Percentiles rank a stretch among this genome's conserved stretches.
Conservation (phyloP, 2,888 invertebrate genomes). For the Torymus aiolomorphi region DNA sequence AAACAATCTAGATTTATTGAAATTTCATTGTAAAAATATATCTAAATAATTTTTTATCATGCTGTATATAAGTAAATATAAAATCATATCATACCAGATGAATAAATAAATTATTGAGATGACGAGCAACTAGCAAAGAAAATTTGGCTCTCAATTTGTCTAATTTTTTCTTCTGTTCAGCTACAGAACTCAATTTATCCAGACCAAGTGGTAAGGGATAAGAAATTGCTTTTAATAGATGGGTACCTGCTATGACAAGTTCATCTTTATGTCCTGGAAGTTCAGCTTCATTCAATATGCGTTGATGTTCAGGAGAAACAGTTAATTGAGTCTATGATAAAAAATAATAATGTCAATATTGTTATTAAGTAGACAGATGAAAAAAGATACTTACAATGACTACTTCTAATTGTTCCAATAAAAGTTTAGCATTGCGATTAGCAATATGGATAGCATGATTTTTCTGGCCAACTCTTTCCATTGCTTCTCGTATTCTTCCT, state of each 20-base stretch:
- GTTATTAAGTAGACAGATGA: background rate
- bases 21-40: slow-evolving; percentile 20
- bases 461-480: slow-evolving; percentile 94
- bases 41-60: slow-evolving; percentile 25
- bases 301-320: slow-evolving; percentile 82
- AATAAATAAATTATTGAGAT: slow-evolving; percentile 95
- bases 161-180: slow-evolving; percentile 87
- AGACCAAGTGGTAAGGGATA: slow-evolving; percentile 70
- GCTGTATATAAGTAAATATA: background rate
- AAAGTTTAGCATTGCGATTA: slow-evolving; percentile 88
- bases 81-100: slow-evolving; percentile 81
- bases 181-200: slow-evolving; percentile 83
- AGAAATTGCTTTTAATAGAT: slow-evolving; percentile 84
- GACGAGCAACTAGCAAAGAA: slow-evolving; percentile 89
- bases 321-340: slow-evolving; percentile 81
- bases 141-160: slow-evolving; percentile 88
- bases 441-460: slow-evolving; percentile 91
- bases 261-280: slow-evolving; percentile 80
- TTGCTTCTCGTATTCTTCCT: slow-evolving; percentile 89
- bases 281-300: slow-evolving; percentile 84
- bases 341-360: slow-evolving; percentile 15
- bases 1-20: too few relatives aligned
- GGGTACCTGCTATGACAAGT: slow-evolving; percentile 84
- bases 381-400: slow-evolving; percentile 81
- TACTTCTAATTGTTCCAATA: slow-evolving; percentile 87